phyloP scores from a whole-genome alignment of 2,113 vertebrate genomes.

The Uropsilus gracilis region DNA sequence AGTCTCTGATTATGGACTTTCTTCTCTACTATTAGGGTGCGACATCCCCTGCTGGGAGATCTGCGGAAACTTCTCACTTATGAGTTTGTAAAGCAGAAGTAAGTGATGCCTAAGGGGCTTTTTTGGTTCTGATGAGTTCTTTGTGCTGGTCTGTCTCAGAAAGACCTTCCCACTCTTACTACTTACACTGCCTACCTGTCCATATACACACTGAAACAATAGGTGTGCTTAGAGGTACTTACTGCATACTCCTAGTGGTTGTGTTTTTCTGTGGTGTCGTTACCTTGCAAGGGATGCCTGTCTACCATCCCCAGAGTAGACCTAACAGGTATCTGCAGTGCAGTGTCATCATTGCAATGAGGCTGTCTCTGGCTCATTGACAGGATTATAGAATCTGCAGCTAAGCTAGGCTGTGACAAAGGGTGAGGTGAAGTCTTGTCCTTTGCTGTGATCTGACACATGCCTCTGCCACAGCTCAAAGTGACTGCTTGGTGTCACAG shows the following conservation, averaged over 20 bases:
- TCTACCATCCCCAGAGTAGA: neutral
- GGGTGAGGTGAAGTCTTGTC: neutral
- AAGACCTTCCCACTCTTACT: neutral
- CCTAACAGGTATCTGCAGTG: neutral
- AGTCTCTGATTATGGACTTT: conserved; percentile 40
- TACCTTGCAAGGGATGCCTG: neutral
- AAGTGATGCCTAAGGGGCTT: conserved; percentile 52
- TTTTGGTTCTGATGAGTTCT: neutral
- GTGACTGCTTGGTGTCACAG: neutral
- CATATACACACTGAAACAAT: neutral
- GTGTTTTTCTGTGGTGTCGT: conserved; percentile 8
- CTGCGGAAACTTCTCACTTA: conserved; percentile 92
- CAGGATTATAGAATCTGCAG: conserved; percentile 41
- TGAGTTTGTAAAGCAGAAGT: conserved; percentile 93
- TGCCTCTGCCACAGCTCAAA: neutral
- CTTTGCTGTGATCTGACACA: conserved; percentile 12
- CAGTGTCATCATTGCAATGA: neutral
- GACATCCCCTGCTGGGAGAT: conserved; percentile 91
- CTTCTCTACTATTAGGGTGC: conserved; percentile 83
- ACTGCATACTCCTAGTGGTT: neutral
- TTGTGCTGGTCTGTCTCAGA: neutral
- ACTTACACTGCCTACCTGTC: neutral
- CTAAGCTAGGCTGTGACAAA: neutral
- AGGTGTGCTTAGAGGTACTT: neutral
- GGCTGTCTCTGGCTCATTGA: neutral